phyloP scores from a whole-genome alignment of 2,797 vertebrate species.

The Sebastes diploproa region DNA sequence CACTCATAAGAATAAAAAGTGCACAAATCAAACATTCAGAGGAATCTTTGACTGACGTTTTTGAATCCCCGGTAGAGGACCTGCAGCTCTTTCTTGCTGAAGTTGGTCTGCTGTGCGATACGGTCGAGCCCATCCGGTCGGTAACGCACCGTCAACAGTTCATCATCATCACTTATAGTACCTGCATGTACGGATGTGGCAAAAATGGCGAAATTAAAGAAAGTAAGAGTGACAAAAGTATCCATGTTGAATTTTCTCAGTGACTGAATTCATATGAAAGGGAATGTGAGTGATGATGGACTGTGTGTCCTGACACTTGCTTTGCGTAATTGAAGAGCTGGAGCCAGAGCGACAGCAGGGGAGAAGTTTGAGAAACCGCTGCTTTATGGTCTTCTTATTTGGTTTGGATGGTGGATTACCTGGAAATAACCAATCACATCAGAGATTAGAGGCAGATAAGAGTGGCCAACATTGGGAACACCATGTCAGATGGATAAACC shows the following conservation, averaged over 20 bases:
- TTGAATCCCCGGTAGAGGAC: constrained; percentile 97
- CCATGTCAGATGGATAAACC: background rate
- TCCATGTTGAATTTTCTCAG: background rate
- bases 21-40: background rate
- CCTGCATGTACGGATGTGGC: constrained; percentile 76
- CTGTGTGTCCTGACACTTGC: constrained; percentile 84
- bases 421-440: constrained; percentile 86
- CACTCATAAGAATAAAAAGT: background rate
- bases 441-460: constrained; percentile 47
- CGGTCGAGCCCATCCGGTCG: constrained; percentile 92
- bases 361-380: constrained; percentile 97
- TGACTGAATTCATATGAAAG: background rate
- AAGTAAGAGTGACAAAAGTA: background rate
- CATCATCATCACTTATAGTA: constrained; percentile 88
- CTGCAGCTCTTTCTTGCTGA: constrained; percentile 95
- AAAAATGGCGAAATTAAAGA: background rate
- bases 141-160: constrained; percentile 89
- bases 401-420: constrained; percentile 90
- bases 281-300: background rate
- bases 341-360: constrained; percentile 92
- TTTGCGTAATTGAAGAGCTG: constrained; percentile 90
- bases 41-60: constrained; percentile 79
- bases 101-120: constrained; percentile 92
- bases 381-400: constrained; percentile 95
- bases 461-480: background rate